Evolutionary conservation across 2,797 vertebrate genomes (phyloP).

Genomic region (Coranthus polyacanthus): DNA sequence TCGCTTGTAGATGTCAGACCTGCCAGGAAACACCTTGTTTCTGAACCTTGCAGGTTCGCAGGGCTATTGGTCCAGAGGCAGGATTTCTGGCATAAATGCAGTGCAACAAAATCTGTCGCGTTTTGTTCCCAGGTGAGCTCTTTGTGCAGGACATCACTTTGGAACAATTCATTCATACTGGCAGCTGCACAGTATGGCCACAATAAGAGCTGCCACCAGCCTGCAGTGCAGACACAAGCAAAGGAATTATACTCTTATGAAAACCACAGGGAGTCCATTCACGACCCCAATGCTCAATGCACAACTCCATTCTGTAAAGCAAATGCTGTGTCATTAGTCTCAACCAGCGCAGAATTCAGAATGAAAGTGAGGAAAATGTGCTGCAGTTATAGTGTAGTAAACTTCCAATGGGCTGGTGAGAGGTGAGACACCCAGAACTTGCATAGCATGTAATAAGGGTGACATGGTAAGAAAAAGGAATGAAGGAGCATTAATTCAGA

Average conservation of each 20-base stretch:
- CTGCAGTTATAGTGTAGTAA: constrained; percentile 52
- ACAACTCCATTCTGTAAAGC: constrained; percentile 63
- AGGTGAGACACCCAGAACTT: constrained; percentile 60
- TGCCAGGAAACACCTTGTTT: constrained; percentile 44
- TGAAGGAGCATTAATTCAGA: constrained; percentile 70
- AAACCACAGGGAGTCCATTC: constrained; percentile 71
- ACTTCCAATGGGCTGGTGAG: constrained; percentile 62
- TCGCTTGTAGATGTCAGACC: constrained; percentile 36
- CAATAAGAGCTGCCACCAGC: constrained; percentile 74
- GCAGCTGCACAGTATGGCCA: constrained; percentile 70
- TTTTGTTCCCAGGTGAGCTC: constrained; percentile 77
- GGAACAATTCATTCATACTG: constrained; percentile 76
- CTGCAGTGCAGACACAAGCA: constrained; percentile 71
- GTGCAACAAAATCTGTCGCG: constrained; percentile 56
- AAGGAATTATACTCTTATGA: constrained; percentile 77
- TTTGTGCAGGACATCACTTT: constrained; percentile 78
- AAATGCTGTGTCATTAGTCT: constrained; percentile 67
- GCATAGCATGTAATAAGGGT: constrained; percentile 72
- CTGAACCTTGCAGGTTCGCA: constrained; percentile 33
- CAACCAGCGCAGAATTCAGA: constrained; percentile 41
- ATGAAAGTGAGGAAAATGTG: constrained; percentile 59
- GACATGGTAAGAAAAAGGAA: constrained; percentile 62
- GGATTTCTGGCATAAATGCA: constrained; percentile 51
- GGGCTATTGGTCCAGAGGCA: constrained; percentile 48
- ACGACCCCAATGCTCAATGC: constrained; percentile 52